phyloP scores from a whole-genome alignment of 2,888 invertebrate species.

The Hyles lineata region DNA sequence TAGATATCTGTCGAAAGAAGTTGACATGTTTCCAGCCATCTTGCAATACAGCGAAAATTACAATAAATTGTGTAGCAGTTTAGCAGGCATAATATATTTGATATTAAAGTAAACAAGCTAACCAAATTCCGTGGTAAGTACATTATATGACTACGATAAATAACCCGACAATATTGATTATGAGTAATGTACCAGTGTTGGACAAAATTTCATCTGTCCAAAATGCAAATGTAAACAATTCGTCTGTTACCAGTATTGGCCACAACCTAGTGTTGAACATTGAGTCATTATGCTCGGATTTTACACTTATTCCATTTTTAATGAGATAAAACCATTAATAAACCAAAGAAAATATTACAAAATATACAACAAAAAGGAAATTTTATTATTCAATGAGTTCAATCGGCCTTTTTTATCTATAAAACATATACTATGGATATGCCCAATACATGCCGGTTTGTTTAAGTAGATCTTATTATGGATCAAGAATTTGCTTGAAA shows the following conservation, averaged over 20 bases:
- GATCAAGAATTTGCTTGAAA: too few relatives aligned
- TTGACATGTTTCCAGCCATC: background rate
- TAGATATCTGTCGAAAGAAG: background rate
- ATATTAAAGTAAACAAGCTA: background rate
- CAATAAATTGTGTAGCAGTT: background rate
- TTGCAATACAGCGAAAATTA: background rate
- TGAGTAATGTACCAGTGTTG: background rate
- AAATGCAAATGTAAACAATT: background rate
- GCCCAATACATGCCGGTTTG: too few relatives aligned
- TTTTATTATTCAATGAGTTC: too few relatives aligned
- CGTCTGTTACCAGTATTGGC: conserved; percentile 13
- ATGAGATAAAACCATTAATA: too few relatives aligned
- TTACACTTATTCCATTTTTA: too few relatives aligned
- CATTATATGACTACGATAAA: background rate
- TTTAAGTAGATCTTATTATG: too few relatives aligned
- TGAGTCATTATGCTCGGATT: background rate
- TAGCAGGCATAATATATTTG: background rate
- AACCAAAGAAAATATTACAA: too few relatives aligned
- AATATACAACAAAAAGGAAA: too few relatives aligned
- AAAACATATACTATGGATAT: too few relatives aligned
- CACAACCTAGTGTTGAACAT: background rate
- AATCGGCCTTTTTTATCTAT: too few relatives aligned
- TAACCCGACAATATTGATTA: background rate
- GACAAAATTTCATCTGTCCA: background rate
- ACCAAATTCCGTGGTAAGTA: background rate